Base-by-base conservation (phyloP, 2,888 invertebrate genomes). In the Latrodectus hesperus region DNA sequence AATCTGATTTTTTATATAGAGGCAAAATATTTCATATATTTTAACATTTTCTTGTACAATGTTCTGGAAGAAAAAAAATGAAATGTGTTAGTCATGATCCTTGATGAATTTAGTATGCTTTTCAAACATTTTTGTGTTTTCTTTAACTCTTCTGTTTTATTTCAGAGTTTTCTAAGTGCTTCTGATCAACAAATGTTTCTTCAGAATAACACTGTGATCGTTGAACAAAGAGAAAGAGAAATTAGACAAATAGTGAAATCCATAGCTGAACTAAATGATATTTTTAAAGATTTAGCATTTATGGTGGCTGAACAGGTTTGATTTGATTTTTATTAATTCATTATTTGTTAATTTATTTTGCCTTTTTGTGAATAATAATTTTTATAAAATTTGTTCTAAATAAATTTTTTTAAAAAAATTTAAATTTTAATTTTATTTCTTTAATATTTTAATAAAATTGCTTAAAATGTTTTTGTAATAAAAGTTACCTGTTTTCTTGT, bases 161-260 rank as follows among this genome's bases (percentile, higher is more conserved):
- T 38, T 9, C 91, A 93, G 92, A 92, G 92, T 76, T 92, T 93
- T 89, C 92, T 92, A 5, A 82, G 49, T 70, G 65, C 71, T 14
- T 67, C 92, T 82, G 92, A 92, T 65, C 97, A 98, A 91, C 92
- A 98, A 81, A 94, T 98, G 89, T 95, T 97, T 91, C 96, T 98
- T 90, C 97, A 98, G 91, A 96, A 96, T 90, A 95, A 89, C 52
- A 80, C 82, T 1, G 22, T 71, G 17, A 80, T 88, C 83, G 88
- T 94, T 12, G 91, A 92, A 89, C 95, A 96, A 90, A 94, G 97
- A 67, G 97, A 97, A 91, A 94, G 96, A 90, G 98, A 99, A 93
- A 97, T 99, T 0, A 95, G 96, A 78, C 96, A 96, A 91, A 96
- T 99, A 86, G 97, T 99, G 0, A 95, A 95, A 90, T 98, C 98